These are phyloP conservation scores for Subanguina moxae DNA, from an alignment of 1,140 invertebrate species.

Conservation along the genomic window DNA sequence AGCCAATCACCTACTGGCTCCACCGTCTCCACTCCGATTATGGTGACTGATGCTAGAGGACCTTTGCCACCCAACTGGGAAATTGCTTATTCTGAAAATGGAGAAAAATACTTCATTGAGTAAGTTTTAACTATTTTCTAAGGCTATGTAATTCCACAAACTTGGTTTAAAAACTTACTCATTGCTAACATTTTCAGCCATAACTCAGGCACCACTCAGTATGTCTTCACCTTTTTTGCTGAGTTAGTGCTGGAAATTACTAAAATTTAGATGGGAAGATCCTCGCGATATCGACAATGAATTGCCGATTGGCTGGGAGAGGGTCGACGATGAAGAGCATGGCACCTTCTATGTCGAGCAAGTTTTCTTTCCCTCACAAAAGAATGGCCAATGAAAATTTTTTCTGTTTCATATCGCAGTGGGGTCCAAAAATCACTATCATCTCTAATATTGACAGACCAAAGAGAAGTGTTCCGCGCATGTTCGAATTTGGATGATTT, in stretches of 20 bases:
- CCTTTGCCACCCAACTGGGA: constrained; percentile 92
- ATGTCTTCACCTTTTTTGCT: no score
- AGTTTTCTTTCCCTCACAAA: no score
- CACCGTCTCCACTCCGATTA: constrained; percentile 6
- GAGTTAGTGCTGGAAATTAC: no score
- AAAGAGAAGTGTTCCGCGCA: no score
- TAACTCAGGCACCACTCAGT: constrained; percentile 57
- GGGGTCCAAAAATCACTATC: no score
- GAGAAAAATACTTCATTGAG: constrained; percentile 96
- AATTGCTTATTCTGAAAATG: constrained; percentile 88
- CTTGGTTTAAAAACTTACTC: no score
- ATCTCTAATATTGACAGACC: no score
- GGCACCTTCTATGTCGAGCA: constrained; percentile 95
- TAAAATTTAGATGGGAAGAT: constrained; percentile 59
- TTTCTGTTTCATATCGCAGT: no score
- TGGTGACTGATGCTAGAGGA: constrained; percentile 65
- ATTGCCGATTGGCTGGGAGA: constrained; percentile 95
- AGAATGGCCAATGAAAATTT: no score
- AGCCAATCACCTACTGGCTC: not conserved
- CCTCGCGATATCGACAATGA: constrained; percentile 60
- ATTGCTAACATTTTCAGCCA: constrained; percentile 52
- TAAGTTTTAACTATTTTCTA: constrained; percentile 65
- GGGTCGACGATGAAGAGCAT: constrained; percentile 92
- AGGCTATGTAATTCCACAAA: not conserved
- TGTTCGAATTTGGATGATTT: no score